Evolutionary conservation across 92 coral and sea anemone species (phyloP).

Genomic region (Phymanthus crucifer): DNA sequence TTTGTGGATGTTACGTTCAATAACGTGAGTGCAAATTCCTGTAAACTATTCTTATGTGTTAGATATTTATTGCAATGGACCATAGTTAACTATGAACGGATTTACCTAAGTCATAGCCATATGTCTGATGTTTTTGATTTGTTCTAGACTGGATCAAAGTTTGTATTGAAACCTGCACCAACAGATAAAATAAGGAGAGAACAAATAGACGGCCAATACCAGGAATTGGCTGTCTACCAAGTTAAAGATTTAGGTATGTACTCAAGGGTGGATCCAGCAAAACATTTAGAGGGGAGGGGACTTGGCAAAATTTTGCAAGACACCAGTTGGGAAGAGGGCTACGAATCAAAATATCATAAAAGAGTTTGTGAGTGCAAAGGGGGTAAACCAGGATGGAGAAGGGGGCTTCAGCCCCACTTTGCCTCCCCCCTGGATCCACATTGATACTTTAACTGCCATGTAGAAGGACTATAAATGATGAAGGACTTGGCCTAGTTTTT

Average conservation of each 20-base stretch:
- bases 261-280: neutral
- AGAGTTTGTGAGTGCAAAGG: too few species aligned
- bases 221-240: constrained; percentile 76
- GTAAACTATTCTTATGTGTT: neutral
- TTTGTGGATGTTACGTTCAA: constrained; percentile 77
- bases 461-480: neutral
- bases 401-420: too few species aligned
- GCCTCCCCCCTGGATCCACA: too few species aligned
- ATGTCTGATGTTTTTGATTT: too few species aligned
- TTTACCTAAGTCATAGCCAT: too few species aligned
- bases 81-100: neutral
- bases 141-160: constrained; percentile 70
- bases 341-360: too few species aligned
- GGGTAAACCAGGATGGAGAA: neutral
- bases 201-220: constrained; percentile 37
- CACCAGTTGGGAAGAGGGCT: too few species aligned
- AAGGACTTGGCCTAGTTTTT: too few species aligned
- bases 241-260: constrained; percentile 63
- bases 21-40: constrained; percentile 45
- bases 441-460: neutral
- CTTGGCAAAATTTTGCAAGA: too few species aligned
- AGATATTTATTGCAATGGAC: neutral
- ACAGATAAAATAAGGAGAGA: constrained; percentile 38
- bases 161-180: constrained; percentile 67
- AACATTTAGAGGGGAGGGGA: too few species aligned